Conservation (phyloP, 2,113 vertebrate species). For the Grantiella picta region DNA sequence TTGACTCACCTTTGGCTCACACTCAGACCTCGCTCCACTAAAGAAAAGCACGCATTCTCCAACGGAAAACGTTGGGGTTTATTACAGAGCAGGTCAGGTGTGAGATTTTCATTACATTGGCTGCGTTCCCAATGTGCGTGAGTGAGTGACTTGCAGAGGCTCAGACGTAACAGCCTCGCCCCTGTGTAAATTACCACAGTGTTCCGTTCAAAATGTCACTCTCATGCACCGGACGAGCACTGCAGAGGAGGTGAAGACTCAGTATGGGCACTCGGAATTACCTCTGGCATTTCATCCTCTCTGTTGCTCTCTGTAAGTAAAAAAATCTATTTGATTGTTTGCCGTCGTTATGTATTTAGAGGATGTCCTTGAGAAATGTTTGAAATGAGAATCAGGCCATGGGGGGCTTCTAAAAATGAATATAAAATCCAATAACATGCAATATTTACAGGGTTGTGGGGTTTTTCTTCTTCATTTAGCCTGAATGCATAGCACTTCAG, state of each 20-base stretch:
- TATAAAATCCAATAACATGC: neutral
- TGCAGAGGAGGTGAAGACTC: neutral
- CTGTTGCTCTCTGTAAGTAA: constrained; percentile 36
- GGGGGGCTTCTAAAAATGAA: neutral
- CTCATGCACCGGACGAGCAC: neutral
- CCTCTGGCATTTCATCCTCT: neutral
- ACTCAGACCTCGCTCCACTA: neutral
- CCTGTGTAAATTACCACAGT: constrained; percentile 8
- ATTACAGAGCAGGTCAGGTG: neutral
- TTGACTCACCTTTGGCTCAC: neutral
- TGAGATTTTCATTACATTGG: neutral
- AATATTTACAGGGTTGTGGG: neutral
- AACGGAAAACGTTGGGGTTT: neutral
- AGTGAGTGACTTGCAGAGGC: constrained; percentile 1
- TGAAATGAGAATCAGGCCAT: neutral
- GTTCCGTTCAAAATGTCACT: neutral
- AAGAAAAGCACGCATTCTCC: neutral
- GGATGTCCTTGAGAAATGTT: neutral
- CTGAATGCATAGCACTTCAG: neutral
- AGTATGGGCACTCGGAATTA: constrained; percentile 5
- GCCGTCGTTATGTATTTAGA: neutral
- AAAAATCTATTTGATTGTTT: neutral
- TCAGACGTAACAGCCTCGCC: constrained; percentile 39
- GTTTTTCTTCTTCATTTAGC: neutral
- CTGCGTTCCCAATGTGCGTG: neutral